Base-by-base conservation (phyloP, 2,113 vertebrate genomes). In the Pyxicephalus adspersus region DNA sequence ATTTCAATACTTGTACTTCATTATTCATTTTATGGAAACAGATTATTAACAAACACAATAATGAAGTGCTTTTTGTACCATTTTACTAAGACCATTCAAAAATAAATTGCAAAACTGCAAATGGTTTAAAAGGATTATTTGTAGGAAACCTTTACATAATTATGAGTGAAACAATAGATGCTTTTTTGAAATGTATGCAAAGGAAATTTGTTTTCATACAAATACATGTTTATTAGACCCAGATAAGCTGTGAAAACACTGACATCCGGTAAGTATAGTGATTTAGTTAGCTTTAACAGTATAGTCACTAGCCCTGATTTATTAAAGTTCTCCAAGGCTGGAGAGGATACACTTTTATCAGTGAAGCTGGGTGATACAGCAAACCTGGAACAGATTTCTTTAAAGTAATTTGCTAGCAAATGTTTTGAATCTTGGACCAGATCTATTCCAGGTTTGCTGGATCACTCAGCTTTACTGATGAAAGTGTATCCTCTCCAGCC, bases 141-240 rank as follows among this genome's bases (percentile, higher is more conserved):
- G 29, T 29, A 58, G 34, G 71, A 23, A 58, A n/a, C 22, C 28
- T 3, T 45, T 38, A 7, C 5, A 58, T 7, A 23, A 74, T 60
- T 31, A 57, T 72, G n/a, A 26, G 16, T 70, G 38, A 23, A 68
- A 68, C n/a, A 68, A 51, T 38, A 38, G n/a, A n/a, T 65, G n/a
- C 13, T n/a, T 54, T 13, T 18, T 54, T 28, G 19, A 71, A 28
- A 71, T 20, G 22, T 28, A 71, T 11, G 19, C 20, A 18, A 29
- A 28, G 54, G 23, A 54, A 57, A 72, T 22, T 20, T 20, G 23
- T 71, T 25, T 34, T 26, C 23, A 2, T 28, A 70, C 11, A 22
- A 26, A 52, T 52, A 1, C 7, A 18, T 52, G 17, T 17, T 19
- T 26, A 16, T 7, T 22, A 23, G 23, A 52, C 25, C 1, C 31